Percentiles rank a stretch among this genome's conserved stretches.
Conservation (phyloP, 64 coral and sea anemone species). For the Actinia equina region DNA sequence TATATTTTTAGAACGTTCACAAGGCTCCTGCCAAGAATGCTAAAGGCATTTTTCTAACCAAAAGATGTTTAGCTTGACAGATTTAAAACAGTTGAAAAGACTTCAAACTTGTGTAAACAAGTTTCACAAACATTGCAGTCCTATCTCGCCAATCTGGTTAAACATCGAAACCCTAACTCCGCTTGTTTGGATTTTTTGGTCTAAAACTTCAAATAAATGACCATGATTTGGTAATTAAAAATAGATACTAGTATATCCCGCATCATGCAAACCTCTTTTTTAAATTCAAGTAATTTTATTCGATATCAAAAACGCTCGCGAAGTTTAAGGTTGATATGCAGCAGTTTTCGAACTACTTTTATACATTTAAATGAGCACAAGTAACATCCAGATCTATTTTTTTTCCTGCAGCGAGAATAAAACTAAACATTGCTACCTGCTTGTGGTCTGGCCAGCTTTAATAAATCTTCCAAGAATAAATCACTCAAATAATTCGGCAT, state of each 20-base stretch:
- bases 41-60: background rate
- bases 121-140: background rate
- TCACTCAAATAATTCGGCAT: background rate
- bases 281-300: background rate
- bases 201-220: background rate
- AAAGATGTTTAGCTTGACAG: background rate
- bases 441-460: background rate
- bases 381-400: background rate
- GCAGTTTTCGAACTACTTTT: background rate
- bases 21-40: background rate
- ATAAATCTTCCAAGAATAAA: background rate
- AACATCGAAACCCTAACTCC: background rate
- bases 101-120: background rate
- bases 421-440: background rate
- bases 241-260: background rate
- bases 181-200: background rate
- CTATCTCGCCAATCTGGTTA: background rate
- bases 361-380: background rate
- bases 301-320: background rate
- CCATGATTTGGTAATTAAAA: background rate
- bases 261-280: background rate
- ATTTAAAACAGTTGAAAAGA: background rate
- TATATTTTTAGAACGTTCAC: background rate
- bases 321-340: background rate
- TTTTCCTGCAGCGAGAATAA: background rate